These are phyloP conservation scores for Papilio demoleus DNA, from an alignment of 2,888 invertebrate genomes.

Conservation along the genomic window DNA sequence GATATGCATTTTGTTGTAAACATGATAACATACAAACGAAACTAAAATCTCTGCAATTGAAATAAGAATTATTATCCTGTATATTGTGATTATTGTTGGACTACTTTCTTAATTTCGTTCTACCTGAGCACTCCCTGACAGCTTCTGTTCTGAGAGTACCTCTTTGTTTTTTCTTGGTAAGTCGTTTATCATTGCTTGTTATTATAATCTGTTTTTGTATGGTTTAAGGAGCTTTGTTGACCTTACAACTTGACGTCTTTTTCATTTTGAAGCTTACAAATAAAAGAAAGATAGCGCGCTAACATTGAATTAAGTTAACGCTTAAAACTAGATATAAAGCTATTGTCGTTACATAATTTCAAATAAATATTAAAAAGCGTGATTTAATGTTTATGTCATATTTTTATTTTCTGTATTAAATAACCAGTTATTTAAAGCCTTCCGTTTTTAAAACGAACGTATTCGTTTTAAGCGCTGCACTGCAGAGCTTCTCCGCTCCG, in stretches of 20 bases:
- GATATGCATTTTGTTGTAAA: slow-evolving; percentile 47
- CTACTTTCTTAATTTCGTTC: slow-evolving; percentile 44
- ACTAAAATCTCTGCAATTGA: neutral
- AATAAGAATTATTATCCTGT: slow-evolving; percentile 46
- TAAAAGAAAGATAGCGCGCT: neutral
- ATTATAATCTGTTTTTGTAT: slow-evolving; percentile 42
- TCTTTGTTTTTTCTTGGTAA: slow-evolving; percentile 68
- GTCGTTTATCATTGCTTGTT: slow-evolving; percentile 66
- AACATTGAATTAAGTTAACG: no score
- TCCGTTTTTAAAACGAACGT: slow-evolving; percentile 55
- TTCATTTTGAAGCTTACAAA: slow-evolving; percentile 34
- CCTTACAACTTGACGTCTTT: neutral
- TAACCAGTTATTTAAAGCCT: slow-evolving; percentile 48
- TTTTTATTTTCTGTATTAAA: no score
- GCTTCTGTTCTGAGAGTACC: slow-evolving; percentile 68
- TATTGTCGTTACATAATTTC: no score
- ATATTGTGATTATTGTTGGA: neutral
- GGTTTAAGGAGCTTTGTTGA: slow-evolving; percentile 5
- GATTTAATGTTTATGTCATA: no score
- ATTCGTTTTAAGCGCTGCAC: slow-evolving; percentile 54
- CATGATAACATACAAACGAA: slow-evolving; percentile 10
- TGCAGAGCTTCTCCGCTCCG: slow-evolving; percentile 49
- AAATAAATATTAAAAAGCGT: no score
- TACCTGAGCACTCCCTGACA: slow-evolving; percentile 57
- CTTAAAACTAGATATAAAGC: no score